Conservation (phyloP, 2,797 vertebrate genomes). For the Anguilla anguilla region DNA sequence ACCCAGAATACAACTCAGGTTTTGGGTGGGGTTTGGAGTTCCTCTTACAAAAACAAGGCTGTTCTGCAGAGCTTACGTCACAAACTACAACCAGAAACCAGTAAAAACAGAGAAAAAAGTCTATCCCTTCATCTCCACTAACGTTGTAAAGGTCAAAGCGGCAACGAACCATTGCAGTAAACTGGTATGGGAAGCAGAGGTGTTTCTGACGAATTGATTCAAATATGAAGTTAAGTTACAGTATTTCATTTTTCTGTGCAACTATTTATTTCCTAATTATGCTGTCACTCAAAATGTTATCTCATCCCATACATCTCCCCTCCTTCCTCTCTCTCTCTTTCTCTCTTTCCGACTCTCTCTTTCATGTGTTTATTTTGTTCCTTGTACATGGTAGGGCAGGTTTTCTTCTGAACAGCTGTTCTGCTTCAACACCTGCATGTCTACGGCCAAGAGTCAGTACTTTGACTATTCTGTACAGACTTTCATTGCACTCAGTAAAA, state of each 20-base stretch:
- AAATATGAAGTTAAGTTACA: not conserved
- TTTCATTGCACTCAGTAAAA: conserved; percentile 11
- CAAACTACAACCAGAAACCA: no score
- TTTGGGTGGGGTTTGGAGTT: not conserved
- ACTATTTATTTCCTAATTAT: conserved; percentile 5
- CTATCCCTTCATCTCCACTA: not conserved
- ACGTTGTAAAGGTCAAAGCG: not conserved
- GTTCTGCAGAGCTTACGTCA: not conserved
- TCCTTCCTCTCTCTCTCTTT: conserved; percentile 29
- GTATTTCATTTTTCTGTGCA: not conserved
- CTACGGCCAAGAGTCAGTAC: conserved; percentile 33
- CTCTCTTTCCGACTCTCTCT: not conserved
- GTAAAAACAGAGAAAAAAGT: not conserved
- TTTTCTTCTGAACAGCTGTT: conserved; percentile 52
- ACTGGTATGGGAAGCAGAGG: not conserved
- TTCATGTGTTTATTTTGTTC: conserved; percentile 48
- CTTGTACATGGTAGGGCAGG: conserved; percentile 39
- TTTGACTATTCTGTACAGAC: not conserved
- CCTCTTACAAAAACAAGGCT: not conserved
- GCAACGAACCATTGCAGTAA: not conserved
- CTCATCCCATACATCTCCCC: conserved; percentile 13
- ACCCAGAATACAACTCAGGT: not conserved
- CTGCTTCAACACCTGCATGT: conserved; percentile 39
- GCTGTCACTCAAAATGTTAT: conserved; percentile 3
- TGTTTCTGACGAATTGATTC: conserved; percentile 35